Conservation (phyloP, 2,113 vertebrate species). For the Neodontobutis hainanensis region DNA sequence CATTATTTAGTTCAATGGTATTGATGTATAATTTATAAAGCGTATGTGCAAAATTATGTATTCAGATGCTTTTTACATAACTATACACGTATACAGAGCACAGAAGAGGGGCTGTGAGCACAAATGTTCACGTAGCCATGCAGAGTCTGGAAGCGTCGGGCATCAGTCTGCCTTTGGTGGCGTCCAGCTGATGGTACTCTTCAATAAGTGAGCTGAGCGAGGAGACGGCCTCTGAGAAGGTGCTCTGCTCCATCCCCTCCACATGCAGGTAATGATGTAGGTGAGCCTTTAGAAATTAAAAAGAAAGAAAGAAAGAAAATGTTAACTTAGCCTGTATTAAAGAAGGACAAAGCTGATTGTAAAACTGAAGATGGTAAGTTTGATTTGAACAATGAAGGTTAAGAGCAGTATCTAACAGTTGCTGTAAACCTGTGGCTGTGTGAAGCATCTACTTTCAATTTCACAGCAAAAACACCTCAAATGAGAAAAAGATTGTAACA, state of each 20-base stretch:
- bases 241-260: constrained; percentile 89
- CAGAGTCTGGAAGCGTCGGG: constrained; percentile 80
- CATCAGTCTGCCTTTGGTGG: constrained; percentile 69
- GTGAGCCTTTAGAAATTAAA: constrained; percentile 88
- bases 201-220: constrained; percentile 89
- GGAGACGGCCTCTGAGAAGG: constrained; percentile 84
- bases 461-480: too few species aligned
- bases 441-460: too few species aligned
- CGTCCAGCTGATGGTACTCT: constrained; percentile 87
- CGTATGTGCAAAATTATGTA: too few species aligned
- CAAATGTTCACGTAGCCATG: constrained; percentile 78
- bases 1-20: too few species aligned
- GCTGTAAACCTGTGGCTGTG: too few species aligned
- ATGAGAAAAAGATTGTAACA: neutral
- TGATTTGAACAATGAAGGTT: too few species aligned
- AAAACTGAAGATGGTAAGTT: too few species aligned
- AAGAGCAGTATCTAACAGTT: too few species aligned
- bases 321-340: neutral
- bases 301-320: constrained; percentile 7
- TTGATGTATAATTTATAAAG: too few species aligned
- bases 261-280: constrained; percentile 93
- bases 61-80: too few species aligned
- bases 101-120: neutral
- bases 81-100: neutral
- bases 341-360: neutral